phyloP scores from a whole-genome alignment of 2,797 vertebrate genomes.

The Aselliscus stoliczkanus region DNA sequence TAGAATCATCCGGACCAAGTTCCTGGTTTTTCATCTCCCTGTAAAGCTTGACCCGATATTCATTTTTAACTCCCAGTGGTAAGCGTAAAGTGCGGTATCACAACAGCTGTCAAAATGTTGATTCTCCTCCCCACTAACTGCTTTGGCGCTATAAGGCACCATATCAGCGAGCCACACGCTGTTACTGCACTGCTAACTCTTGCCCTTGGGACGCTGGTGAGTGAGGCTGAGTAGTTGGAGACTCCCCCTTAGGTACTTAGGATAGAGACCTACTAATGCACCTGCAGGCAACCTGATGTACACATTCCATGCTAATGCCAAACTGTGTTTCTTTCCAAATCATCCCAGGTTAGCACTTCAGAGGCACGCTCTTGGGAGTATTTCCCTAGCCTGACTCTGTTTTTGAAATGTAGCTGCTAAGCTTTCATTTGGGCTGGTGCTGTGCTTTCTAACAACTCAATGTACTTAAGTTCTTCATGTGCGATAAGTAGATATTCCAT shows the following conservation, averaged over 20 bases:
- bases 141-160: slow-evolving; percentile 56
- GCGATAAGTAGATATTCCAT: slow-evolving; percentile 49
- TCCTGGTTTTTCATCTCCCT: slow-evolving; percentile 57
- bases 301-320: slow-evolving; percentile 43
- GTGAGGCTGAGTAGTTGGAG: slow-evolving; percentile 34
- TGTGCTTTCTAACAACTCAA: slow-evolving; percentile 55
- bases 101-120: slow-evolving; percentile 75
- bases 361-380: slow-evolving; percentile 70
- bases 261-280: slow-evolving; percentile 58
- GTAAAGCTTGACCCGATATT: slow-evolving; percentile 12
- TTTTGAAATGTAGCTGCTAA: slow-evolving; percentile 63
- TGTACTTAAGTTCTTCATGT: slow-evolving; percentile 33
- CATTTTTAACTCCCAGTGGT: slow-evolving; percentile 56
- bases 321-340: slow-evolving; percentile 80
- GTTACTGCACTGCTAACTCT: slow-evolving; percentile 56
- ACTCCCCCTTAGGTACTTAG: slow-evolving; percentile 63
- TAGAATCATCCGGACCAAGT: slow-evolving; percentile 26
- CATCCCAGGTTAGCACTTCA: slow-evolving; percentile 76
- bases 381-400: slow-evolving; percentile 14
- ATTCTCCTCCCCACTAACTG: slow-evolving; percentile 57
- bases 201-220: slow-evolving; percentile 63
- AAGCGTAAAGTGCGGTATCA: slow-evolving; percentile 60
- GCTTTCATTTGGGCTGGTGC: slow-evolving; percentile 52
- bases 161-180: slow-evolving; percentile 60
- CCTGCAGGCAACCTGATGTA: slow-evolving; percentile 21